Evolutionary conservation across 1,140 invertebrate species (phyloP).

Genomic region (Rhopalosiphum maidis): DNA sequence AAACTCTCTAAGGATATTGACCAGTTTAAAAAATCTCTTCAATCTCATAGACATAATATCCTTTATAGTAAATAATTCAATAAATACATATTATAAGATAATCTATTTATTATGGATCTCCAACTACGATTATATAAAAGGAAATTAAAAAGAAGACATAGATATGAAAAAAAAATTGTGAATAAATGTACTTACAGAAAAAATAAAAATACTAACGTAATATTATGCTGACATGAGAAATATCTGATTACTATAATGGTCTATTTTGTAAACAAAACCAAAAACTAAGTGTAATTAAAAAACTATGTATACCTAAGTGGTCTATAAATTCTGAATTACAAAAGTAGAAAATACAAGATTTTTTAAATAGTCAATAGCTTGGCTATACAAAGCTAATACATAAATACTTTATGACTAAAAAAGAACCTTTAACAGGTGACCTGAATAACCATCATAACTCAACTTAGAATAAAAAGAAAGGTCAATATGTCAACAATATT

Average conservation of each 20-base stretch:
- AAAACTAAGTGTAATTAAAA: background rate
- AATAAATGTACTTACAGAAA: background rate
- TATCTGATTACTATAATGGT: background rate
- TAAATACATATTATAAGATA: background rate
- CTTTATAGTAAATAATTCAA: background rate
- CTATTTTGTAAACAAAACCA: background rate
- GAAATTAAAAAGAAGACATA: background rate
- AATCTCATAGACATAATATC: background rate
- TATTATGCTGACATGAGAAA: background rate
- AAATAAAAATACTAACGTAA: background rate
- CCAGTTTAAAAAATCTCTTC: background rate
- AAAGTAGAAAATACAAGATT: background rate
- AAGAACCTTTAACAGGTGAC: background rate
- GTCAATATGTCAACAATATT: background rate
- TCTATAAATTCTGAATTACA: background rate
- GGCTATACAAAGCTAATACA: background rate
- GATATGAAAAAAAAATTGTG: background rate
- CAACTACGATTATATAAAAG: no score
- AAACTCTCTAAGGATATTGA: background rate
- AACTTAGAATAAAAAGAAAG: background rate
- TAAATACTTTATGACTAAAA: background rate
- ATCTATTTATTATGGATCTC: background rate
- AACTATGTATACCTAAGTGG: background rate
- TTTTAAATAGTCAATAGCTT: background rate
- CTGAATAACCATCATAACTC: background rate